Conservation (phyloP, 2,113 vertebrate genomes). For the Myocastor coypus region DNA sequence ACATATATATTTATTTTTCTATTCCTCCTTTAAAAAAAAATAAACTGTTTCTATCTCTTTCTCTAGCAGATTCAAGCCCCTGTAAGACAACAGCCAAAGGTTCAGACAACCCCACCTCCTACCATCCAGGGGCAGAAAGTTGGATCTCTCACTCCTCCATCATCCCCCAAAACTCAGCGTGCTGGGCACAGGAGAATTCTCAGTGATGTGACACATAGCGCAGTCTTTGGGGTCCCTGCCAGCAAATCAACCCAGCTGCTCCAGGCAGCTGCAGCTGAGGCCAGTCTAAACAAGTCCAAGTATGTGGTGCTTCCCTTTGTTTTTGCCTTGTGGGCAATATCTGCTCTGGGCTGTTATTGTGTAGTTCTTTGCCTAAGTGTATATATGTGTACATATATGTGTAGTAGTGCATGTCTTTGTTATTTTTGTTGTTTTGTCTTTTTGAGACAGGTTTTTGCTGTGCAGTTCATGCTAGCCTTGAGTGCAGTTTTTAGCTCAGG, state of each 20-base stretch:
- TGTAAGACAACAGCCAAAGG: conserved; percentile 83
- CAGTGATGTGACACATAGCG: conserved; percentile 98
- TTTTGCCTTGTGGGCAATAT: not conserved
- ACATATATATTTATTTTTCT: not conserved
- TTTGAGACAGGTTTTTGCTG: too few relatives aligned
- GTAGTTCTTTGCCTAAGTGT: conserved; percentile 26
- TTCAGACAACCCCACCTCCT: conserved; percentile 75
- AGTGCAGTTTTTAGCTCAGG: too few relatives aligned
- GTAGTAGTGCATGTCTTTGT: not conserved
- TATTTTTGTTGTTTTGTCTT: too few relatives aligned
- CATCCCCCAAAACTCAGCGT: conserved; percentile 95
- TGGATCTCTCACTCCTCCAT: conserved; percentile 96
- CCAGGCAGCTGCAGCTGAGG: conserved; percentile 97
- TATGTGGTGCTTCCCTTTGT: conserved; percentile 81
- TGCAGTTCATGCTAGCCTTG: too few relatives aligned
- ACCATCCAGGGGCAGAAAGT: conserved; percentile 89
- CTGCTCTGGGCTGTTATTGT: not conserved
- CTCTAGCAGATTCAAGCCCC: conserved; percentile 82
- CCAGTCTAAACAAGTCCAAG: conserved; percentile 99
- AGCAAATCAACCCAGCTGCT: conserved; percentile 98
- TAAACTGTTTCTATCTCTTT: conserved; percentile 48
- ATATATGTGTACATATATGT: not conserved
- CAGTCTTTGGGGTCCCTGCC: conserved; percentile 96
- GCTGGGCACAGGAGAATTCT: conserved; percentile 96
- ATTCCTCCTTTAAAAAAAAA: not conserved